Evolutionary conservation across 2,113 vertebrate genomes (phyloP).

Genomic region (Nesogale talazaci): DNA sequence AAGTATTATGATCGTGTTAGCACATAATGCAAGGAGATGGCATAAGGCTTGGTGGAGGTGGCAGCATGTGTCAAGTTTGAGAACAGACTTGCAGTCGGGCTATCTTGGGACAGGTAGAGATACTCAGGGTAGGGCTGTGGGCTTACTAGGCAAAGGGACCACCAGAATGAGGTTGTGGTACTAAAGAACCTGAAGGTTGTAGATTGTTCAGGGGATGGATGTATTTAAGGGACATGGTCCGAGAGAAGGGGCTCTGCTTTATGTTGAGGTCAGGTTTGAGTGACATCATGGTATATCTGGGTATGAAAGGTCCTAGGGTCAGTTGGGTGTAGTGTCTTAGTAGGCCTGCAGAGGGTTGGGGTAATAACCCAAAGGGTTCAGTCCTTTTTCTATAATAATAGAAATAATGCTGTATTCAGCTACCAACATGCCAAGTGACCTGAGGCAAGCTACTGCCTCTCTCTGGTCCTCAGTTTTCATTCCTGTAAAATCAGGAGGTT

Average conservation of each 20-base stretch:
- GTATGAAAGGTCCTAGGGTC: background rate
- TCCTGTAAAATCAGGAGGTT: background rate
- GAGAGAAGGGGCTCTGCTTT: background rate
- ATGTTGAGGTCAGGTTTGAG: background rate
- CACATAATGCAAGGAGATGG: background rate
- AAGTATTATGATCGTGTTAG: background rate
- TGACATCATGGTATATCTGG: background rate
- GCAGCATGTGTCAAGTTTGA: no score
- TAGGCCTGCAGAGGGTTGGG: background rate
- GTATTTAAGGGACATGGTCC: no score
- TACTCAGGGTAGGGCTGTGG: no score
- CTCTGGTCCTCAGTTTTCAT: background rate
- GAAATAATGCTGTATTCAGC: no score
- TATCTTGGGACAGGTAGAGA: background rate
- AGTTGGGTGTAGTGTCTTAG: background rate
- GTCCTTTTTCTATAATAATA: background rate
- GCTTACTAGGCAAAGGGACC: background rate
- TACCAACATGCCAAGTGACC: background rate
- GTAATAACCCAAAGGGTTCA: background rate
- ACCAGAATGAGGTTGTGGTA: background rate
- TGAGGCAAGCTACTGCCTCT: background rate
- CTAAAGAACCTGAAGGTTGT: background rate
- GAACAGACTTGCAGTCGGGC: no score
- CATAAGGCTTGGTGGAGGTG: background rate
- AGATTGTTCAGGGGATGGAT: background rate